Evolutionary conservation across 92 coral and sea anemone genomes (phyloP).

Genomic region (Epizoanthus stellaris): DNA sequence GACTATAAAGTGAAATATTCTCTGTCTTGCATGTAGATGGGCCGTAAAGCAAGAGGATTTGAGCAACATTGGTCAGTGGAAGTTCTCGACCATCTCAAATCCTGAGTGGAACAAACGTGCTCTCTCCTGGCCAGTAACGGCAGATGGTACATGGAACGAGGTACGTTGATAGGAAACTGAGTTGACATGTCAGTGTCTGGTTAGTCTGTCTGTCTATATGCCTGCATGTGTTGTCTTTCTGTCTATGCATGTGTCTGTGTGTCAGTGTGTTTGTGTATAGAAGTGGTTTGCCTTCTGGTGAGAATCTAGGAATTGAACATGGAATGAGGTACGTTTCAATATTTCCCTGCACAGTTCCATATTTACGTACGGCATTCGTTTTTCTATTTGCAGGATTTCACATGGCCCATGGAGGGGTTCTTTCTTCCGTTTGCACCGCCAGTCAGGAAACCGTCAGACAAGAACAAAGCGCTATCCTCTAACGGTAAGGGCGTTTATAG

Average conservation of each 20-base stretch:
- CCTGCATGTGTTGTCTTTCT: not conserved
- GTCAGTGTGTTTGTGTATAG: not conserved
- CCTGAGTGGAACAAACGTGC: constrained; percentile 98
- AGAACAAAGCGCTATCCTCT: constrained; percentile 38
- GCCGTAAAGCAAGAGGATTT: constrained; percentile 94
- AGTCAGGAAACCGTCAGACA: constrained; percentile 70
- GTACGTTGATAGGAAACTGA: constrained; percentile 35
- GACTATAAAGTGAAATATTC: not conserved
- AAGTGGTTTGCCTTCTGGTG: not conserved
- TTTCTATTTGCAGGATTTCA: constrained; percentile 68
- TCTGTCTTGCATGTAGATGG: constrained; percentile 64
- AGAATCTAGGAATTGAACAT: not conserved
- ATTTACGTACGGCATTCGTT: not conserved
- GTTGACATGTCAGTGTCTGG: not conserved
- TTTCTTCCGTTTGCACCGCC: constrained; percentile 84
- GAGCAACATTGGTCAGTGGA: constrained; percentile 94
- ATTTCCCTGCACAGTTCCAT: not conserved
- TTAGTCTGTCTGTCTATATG: not conserved
- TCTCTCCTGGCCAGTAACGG: constrained; percentile 95
- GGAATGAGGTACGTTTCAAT: not conserved
- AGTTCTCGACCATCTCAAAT: constrained; percentile 78
- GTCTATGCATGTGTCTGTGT: not conserved
- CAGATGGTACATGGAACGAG: constrained; percentile 93
- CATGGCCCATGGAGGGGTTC: constrained; percentile 99
- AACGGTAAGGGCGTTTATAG: constrained; percentile 6